Conservation (phyloP, 2,113 vertebrate genomes). For the Callocephalon fimbriatum region DNA sequence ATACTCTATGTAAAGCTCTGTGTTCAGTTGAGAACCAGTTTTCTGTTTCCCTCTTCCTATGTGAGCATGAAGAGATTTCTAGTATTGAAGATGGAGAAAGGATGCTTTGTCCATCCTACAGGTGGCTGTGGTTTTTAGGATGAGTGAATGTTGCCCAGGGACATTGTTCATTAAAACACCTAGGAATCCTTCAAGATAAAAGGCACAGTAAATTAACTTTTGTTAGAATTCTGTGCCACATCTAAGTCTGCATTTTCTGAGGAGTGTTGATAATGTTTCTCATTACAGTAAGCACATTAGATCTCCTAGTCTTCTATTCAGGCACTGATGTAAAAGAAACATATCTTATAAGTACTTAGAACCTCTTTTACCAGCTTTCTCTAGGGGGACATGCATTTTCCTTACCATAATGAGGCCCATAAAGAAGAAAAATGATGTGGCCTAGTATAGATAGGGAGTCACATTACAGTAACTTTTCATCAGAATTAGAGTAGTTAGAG, state of each 20-base stretch:
- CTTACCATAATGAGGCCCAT: constrained; percentile 45
- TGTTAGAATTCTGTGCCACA: background rate
- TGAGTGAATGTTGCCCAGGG: background rate
- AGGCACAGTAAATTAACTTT: background rate
- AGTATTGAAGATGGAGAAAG: background rate
- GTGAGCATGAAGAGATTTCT: background rate
- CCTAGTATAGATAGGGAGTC: constrained; percentile 27
- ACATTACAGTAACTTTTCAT: constrained; percentile 60
- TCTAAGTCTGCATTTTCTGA: background rate
- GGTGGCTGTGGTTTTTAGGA: background rate
- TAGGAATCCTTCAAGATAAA: background rate
- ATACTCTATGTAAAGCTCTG: background rate
- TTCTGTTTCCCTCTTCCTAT: background rate
- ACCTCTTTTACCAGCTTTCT: background rate
- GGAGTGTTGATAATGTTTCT: constrained; percentile 19
- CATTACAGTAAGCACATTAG: background rate
- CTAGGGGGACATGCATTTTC: constrained; percentile 27
- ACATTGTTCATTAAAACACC: background rate
- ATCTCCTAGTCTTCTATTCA: background rate
- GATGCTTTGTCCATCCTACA: background rate
- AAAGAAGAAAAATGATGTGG: constrained; percentile 43
- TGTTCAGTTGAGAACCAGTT: background rate
- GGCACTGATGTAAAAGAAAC: background rate
- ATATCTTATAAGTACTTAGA: background rate
- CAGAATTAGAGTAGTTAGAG: constrained; percentile 54